phyloP scores from a whole-genome alignment of 2,888 invertebrate genomes.

The Phengaris alcon region DNA sequence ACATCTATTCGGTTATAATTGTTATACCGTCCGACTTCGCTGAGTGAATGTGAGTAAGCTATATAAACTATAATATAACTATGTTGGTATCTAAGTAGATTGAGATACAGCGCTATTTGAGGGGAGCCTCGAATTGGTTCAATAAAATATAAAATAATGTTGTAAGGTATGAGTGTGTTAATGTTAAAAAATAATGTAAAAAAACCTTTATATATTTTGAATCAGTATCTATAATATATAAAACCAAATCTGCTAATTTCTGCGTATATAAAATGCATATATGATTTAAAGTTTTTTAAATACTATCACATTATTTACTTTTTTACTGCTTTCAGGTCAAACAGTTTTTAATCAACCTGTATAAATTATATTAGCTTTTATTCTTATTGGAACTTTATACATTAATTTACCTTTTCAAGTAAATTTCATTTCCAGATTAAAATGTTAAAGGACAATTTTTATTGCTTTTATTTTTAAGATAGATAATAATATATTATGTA shows the following conservation, averaged over 20 bases:
- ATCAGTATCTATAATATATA: not conserved
- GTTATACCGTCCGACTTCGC: constrained; percentile 53
- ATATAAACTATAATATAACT: constrained; percentile 36
- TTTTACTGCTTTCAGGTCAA: too few species aligned
- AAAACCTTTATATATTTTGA: not conserved
- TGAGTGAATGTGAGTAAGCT: constrained; percentile 43
- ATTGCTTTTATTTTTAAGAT: not conserved
- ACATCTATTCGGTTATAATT: constrained; percentile 39
- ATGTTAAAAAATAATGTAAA: too few species aligned
- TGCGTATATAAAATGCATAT: too few species aligned
- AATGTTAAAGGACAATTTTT: too few species aligned
- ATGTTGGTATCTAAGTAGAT: not conserved
- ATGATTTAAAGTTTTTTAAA: too few species aligned
- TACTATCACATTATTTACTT: too few species aligned
- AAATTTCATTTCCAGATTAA: too few species aligned
- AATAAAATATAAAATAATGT: not conserved
- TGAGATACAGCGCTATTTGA: not conserved
- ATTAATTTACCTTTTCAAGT: too few species aligned
- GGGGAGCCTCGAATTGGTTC: not conserved
- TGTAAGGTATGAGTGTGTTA: not conserved
- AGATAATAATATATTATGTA: not conserved
- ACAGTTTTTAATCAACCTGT: too few species aligned
- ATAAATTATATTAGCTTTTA: too few species aligned
- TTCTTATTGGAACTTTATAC: too few species aligned
- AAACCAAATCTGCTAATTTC: not conserved